A percentile compares a stretch with the other conserved stretches of the same genome.
These are phyloP conservation scores for Drosophila bocqueti DNA, from an alignment of 1,140 invertebrate genomes.

Conservation along the genomic window DNA sequence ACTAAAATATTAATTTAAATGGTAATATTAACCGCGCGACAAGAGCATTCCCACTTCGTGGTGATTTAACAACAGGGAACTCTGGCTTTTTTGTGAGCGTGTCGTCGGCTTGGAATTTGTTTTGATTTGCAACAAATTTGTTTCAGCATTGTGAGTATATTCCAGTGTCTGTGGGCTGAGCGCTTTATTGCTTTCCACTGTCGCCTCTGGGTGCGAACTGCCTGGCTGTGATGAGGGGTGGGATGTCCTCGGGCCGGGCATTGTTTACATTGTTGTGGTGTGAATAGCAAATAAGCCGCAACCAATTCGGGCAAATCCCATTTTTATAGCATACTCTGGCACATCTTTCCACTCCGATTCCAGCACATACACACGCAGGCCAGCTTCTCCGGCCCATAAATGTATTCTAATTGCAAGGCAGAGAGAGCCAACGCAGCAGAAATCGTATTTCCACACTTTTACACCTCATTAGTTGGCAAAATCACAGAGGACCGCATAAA, in stretches of 20 bases:
- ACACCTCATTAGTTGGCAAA: constrained; percentile 71
- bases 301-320: constrained; percentile 59
- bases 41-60: constrained; percentile 22
- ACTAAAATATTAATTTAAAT: not conserved
- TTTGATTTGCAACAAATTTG: constrained; percentile 82
- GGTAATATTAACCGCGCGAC: not conserved
- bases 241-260: constrained; percentile 49
- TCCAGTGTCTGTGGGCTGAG: constrained; percentile 40
- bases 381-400: constrained; percentile 25
- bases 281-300: constrained; percentile 80
- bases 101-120: constrained; percentile 64
- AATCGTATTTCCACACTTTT: constrained; percentile 62
- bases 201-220: constrained; percentile 38
- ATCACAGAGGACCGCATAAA: constrained; percentile 16
- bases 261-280: constrained; percentile 82
- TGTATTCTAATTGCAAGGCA: constrained; percentile 65
- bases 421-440: constrained; percentile 63
- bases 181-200: constrained; percentile 77
- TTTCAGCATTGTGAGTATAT: constrained; percentile 58
- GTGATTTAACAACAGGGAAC: no score
- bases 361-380: constrained; percentile 1
- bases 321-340: constrained; percentile 47
- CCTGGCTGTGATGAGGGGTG: constrained; percentile 34
- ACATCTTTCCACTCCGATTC: constrained; percentile 1
- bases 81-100: constrained; percentile 44